Conservation (phyloP, 2,888 invertebrate species). For the Ectemnius lituratus region DNA sequence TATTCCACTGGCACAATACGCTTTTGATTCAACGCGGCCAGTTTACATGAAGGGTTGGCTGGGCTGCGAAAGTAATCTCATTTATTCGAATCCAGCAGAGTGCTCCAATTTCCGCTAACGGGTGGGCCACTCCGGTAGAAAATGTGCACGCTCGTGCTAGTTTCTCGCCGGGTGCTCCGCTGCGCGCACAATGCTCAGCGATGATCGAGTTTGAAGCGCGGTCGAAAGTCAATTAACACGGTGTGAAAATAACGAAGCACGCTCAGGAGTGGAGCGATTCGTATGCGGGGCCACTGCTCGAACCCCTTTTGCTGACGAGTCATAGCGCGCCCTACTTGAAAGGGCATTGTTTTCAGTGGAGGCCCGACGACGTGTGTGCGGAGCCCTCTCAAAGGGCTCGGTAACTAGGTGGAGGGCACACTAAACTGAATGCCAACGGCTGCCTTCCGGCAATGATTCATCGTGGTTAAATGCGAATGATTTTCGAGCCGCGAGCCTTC, state of each 20-base stretch:
- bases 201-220: slow-evolving; percentile 3
- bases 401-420: slow-evolving; percentile 6
- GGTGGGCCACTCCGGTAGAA: too few species aligned
- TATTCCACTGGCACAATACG: too few species aligned
- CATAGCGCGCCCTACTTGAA: slow-evolving; percentile 31
- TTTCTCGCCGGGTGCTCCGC: too few species aligned
- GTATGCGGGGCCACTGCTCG: slow-evolving; percentile 1
- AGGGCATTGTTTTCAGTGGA: slow-evolving; percentile 51
- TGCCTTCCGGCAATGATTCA: slow-evolving; percentile 6
- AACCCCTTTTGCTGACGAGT: slow-evolving; percentile 20
- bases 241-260: slow-evolving; percentile 54
- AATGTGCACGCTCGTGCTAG: too few species aligned
- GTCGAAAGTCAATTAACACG: slow-evolving; percentile 55
- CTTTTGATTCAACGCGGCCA: too few species aligned
- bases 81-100: too few species aligned
- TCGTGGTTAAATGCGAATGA: not conserved
- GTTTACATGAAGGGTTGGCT: too few species aligned
- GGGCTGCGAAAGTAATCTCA: too few species aligned
- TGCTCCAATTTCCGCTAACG: too few species aligned
- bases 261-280: slow-evolving; percentile 3
- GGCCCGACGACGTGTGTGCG: slow-evolving; percentile 5
- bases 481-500: too few species aligned
- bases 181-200: too few species aligned
- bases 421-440: slow-evolving; percentile 2
- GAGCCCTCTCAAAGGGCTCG: not conserved